These are phyloP conservation scores for Ips nitidus DNA, from an alignment of 1,140 invertebrate species.

Conservation along the genomic window DNA sequence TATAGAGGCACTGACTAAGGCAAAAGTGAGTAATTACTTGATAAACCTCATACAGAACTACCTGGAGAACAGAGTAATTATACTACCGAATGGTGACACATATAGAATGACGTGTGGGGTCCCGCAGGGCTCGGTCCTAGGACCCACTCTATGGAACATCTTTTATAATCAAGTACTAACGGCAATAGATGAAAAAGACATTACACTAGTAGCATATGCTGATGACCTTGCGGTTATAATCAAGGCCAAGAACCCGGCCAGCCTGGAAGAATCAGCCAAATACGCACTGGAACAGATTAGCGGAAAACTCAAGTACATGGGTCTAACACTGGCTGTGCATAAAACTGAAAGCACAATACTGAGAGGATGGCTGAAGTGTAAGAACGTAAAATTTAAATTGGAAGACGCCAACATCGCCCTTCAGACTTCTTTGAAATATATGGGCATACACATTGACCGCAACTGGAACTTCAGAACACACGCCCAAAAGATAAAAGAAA, in stretches of 20 bases:
- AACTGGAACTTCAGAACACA: neutral
- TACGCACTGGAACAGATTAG: slow-evolving; percentile 1
- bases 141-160: no score
- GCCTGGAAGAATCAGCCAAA: slow-evolving; percentile 1
- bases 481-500: neutral
- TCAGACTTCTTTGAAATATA: neutral
- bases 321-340: neutral
- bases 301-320: slow-evolving; percentile 11
- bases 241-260: neutral
- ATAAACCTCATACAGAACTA: neutral
- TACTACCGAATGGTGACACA: no score
- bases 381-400: neutral
- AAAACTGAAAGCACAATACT: no score
- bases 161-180: no score
- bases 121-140: no score
- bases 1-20: neutral
- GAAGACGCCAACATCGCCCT: neutral
- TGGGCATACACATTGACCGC: neutral
- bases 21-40: neutral
- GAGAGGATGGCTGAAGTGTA: no score
- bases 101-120: no score
- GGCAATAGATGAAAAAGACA: no score
- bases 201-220: no score
- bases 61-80: neutral
- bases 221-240: neutral